These are phyloP conservation scores for Amniataba percoides DNA, from an alignment of 2,797 vertebrate genomes.

Conservation along the genomic window DNA sequence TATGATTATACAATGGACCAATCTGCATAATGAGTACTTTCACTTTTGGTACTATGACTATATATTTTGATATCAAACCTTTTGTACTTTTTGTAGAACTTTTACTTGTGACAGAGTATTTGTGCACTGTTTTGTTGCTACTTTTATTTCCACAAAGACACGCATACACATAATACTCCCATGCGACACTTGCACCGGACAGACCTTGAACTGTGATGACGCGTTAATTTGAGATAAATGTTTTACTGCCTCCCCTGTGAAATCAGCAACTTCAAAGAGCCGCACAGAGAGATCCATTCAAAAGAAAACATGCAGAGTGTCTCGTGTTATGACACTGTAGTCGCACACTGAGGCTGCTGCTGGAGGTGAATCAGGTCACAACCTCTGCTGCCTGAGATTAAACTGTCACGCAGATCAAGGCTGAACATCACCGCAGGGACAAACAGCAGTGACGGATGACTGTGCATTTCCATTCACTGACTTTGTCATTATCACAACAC, in stretches of 20 bases:
- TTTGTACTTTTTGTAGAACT: no score
- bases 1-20: no score
- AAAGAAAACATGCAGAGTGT: background rate
- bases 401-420: constrained; percentile 22
- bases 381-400: constrained; percentile 33
- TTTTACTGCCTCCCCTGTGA: constrained; percentile 1
- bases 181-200: background rate
- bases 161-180: background rate
- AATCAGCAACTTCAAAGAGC: constrained; percentile 10
- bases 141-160: background rate
- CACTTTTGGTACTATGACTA: no score
- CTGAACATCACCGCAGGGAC: background rate
- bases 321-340: no score
- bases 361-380: constrained; percentile 22
- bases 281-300: background rate
- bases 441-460: constrained; percentile 13
- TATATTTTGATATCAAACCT: no score
- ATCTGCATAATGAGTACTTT: no score
- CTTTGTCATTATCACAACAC: constrained; percentile 6
- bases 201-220: constrained; percentile 5
- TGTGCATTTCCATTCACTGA: constrained; percentile 24
- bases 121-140: no score
- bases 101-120: no score
- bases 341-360: background rate
- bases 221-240: background rate